Evolutionary conservation across 92 coral and sea anemone genomes (phyloP), one percentile per base, ranked within the genome.

Genomic region (Galaxea fascicularis): DNA sequence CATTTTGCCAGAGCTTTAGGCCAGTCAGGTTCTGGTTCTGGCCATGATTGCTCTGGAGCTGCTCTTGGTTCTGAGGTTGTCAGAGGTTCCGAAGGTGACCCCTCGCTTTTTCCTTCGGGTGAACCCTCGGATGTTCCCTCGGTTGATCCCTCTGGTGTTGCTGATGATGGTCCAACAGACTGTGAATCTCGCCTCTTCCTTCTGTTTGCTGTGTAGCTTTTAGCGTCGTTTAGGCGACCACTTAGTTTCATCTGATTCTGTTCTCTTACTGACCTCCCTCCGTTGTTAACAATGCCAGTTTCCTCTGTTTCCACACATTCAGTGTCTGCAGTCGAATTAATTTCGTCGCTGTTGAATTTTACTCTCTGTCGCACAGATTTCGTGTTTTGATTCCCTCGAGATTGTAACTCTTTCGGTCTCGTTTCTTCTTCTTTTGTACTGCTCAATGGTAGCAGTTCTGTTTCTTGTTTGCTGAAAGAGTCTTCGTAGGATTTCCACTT

Each of bases 11-110:
- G 54, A n/a, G 99, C 99, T 12, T 87, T 73, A 27, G 79, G 59
- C 99, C 99, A 96, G 44, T 94, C 91, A 7, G 99, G 99, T 30
- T 92, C 99, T 13, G 99, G 99, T 57, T 96, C 99, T 0, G 99
- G 97, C 99, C 98, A 95, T 17, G 91, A 72, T 41, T 69, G 44
- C 64, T 89, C 98, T 27, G 95, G 80, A 30, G 87, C 80, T 45
- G 95, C 92, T 41, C 88, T 88, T 20, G 98, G 98, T 57, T 92
- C 90, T 52, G 95, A 82, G 16, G 88, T 70, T 28, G 62, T 70
- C 51, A 3, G 31, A 28, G 76, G 31, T 20, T 35, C 71, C 27
- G 83, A 78, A 28, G 77, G 45, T 62, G 77, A 85, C 15, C 90
- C 76, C 68, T 90, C 91, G 86, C 91, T 82, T 21, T 41, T 27